Base-by-base conservation (phyloP, 2,888 invertebrate species). In the Ametastegia equiseti region DNA sequence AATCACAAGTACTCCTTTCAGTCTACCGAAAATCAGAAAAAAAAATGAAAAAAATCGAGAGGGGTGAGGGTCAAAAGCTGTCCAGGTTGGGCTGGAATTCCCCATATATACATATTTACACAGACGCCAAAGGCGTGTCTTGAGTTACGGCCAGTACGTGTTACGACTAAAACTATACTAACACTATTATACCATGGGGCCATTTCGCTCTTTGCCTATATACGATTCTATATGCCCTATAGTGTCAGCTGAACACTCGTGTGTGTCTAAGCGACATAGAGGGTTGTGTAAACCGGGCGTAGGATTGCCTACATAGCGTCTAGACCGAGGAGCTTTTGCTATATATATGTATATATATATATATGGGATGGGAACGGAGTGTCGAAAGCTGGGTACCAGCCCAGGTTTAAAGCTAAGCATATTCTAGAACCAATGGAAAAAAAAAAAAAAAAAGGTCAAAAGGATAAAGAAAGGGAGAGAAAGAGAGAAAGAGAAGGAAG, bases 271-370 rank as follows among this genome's bases (percentile, higher is more conserved):
- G 33, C 27, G 27, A 45, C 6, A 30, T 30, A 15, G 39, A 19
- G 33, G 54, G 9, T 30, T 50, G 75, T 33, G 33, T 36, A 54
- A 75, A 47, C 47, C 71, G 75, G 30, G 45, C 75, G 33, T 36
- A 23, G 75, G 75, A 75, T 54, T n/a, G 50, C 33, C 75, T 7
- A 30, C 36, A 54, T 36, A 50, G 33, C 54, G 75, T 75, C 75
- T 75, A 75, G 75, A 75, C 75, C n/a, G n/a, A n/a, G n/a, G n/a
- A n/a, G 54, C 36, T 30, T 75, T 75, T 71, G n/a, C n/a, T n/a
- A n/a, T n/a, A n/a, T n/a, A n/a, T 75, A 39, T 30, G 39, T 45
- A 63, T 13, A 11, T 30, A 63, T 15, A 27, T 30, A n/a, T n/a
- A 15, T n/a, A n/a, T 33, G n/a, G 54, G 54, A 36, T 33, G 19